Conservation (phyloP, 2,888 invertebrate species). For the Leptura quadrifasciata region DNA sequence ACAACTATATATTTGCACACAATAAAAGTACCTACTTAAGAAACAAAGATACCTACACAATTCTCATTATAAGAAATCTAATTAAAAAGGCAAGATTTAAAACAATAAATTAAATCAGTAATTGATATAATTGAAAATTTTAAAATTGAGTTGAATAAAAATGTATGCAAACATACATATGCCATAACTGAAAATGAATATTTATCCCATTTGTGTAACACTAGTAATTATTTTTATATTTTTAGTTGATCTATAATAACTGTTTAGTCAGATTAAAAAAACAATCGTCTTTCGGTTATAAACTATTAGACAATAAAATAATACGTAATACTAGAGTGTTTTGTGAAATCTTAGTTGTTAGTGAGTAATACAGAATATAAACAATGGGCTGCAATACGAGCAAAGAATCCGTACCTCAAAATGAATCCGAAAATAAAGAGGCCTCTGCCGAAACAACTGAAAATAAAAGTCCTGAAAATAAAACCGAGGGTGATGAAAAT, state of each 20-base stretch:
- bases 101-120: no score
- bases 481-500: slow-evolving; percentile 39
- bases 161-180: no score
- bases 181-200: background rate
- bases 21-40: no score
- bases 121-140: no score
- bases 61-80: no score
- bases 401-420: slow-evolving; percentile 73
- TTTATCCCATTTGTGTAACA: background rate
- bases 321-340: background rate
- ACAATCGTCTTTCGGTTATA: background rate
- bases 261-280: background rate
- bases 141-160: no score
- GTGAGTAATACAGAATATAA: background rate
- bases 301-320: background rate
- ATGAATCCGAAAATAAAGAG: slow-evolving; percentile 67
- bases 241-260: no score
- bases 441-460: slow-evolving; percentile 27
- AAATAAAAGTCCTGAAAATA: slow-evolving; percentile 40
- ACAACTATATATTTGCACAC: no score
- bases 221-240: no score
- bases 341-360: background rate
- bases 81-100: no score
- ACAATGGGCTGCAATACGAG: slow-evolving; percentile 80
- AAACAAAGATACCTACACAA: no score